Base-by-base conservation (phyloP, 1,140 invertebrate species). In the Theocolax elegans region DNA sequence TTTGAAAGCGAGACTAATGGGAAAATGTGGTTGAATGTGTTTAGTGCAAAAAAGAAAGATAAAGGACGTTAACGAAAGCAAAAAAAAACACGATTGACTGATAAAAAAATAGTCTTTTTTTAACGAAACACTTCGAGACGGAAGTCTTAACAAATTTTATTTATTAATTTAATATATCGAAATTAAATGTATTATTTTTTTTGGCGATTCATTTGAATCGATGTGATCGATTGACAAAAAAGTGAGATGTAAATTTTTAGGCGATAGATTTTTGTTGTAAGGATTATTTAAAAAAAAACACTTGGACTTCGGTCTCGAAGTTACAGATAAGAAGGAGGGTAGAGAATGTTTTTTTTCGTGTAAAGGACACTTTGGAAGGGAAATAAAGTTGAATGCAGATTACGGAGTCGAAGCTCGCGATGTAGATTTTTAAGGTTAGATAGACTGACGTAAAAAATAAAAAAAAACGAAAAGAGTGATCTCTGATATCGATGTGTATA, bases 381-480 rank as follows among this genome's bases (percentile, higher is more conserved):
- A 56, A 15, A 44, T 56, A 67, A 66, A 48, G 54, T 42, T 59
- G 35, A 59, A 68, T 38, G 64, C 66, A 73, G 68, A 68, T 65
- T 74, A 60, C 67, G 54, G 62, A 73, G 72, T 72, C 75, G 67
- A 75, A 73, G 68, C 71, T 76, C 73, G 70, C 71, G 67, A 72
- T 69, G 60, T 76, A 74, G 70, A 71, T 71, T 71, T 71, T 72
- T 75, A 76, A 76, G 72, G 71, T 75, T 72, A 72, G 71, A 69
- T 76, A 74, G 73, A 76, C 67, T 72, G 72, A 75, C 73, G 71
- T 73, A 72, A 71, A 66, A 71, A 65, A 51, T 64, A 40, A 71
- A 59, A 58, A 71, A 65, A 73, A 73, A 76, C 65, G 75, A 69
- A 75, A 76, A 73, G 73, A 75, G 75, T 80, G 76, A 79, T 75